phyloP scores from a whole-genome alignment of 2,888 invertebrate species.

The Gastracanthus pulcherrimus region DNA sequence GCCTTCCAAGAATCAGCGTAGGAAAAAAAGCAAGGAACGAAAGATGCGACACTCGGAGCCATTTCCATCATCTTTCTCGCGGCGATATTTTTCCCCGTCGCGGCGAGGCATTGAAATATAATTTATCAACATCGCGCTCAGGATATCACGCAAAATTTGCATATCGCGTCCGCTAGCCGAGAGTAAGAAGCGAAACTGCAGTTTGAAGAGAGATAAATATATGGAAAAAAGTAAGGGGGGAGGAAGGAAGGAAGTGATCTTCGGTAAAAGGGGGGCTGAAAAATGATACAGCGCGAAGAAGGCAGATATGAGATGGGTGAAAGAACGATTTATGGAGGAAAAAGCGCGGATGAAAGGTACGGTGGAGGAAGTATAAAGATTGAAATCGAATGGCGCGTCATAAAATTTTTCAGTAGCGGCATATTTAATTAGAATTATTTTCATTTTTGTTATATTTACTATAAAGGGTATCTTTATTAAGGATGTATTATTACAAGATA shows the following conservation, averaged over 20 bases:
- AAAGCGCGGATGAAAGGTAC: neutral
- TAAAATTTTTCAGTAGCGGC: neutral
- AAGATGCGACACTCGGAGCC: neutral
- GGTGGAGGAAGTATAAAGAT: neutral
- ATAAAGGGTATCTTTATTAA: no score
- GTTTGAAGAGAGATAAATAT: neutral
- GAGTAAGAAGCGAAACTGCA: neutral
- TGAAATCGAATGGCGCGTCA: neutral
- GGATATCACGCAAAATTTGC: slow-evolving; percentile 62
- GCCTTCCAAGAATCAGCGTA: neutral
- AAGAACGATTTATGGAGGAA: neutral
- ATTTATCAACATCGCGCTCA: slow-evolving; percentile 61
- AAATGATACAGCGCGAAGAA: neutral
- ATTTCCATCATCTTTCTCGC: slow-evolving; percentile 39
- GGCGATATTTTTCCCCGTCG: slow-evolving; percentile 59
- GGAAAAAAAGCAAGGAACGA: neutral
- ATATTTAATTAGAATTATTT: no score
- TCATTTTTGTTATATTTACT: no score
- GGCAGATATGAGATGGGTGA: neutral
- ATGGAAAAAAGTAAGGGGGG: neutral
- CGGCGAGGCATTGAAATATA: slow-evolving; percentile 61
- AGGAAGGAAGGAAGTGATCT: neutral
- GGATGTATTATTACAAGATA: no score
- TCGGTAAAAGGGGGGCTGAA: neutral
- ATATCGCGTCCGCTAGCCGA: slow-evolving; percentile 50